A percentile compares a stretch with the other conserved stretches of the same genome.
phyloP scores from a whole-genome alignment of 2,113 vertebrate species.

The Spermophilus dauricus region DNA sequence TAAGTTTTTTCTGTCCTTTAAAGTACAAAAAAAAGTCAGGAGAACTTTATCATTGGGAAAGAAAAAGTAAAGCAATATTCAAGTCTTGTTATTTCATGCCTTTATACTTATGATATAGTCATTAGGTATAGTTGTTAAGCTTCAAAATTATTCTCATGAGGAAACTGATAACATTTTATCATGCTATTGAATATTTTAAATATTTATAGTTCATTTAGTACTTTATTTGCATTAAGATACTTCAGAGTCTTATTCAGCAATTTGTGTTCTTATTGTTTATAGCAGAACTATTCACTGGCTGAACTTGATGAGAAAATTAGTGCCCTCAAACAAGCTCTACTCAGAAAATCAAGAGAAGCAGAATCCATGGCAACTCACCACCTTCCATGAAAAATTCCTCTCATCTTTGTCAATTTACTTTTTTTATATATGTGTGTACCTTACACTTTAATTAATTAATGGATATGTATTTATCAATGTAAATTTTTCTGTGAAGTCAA shows the following conservation, averaged over 20 bases:
- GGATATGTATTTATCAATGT: conserved; percentile 26
- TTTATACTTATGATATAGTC: conserved; percentile 49
- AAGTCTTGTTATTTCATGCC: conserved; percentile 30
- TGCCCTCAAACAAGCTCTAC: conserved; percentile 93
- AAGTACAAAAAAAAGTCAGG: neutral
- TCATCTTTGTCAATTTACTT: conserved; percentile 58
- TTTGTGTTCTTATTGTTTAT: conserved; percentile 85
- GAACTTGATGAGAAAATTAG: conserved; percentile 99
- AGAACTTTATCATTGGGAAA: conserved; percentile 56
- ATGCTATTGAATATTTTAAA: conserved; percentile 61
- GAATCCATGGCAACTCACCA: conserved; percentile 88
- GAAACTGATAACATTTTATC: neutral
- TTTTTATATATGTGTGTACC: conserved; percentile 27
- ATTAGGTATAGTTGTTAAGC: neutral
- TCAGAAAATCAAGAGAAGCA: conserved; percentile 93
- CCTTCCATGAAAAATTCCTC: conserved; percentile 86
- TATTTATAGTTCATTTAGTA: conserved; percentile 68
- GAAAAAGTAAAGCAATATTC: conserved; percentile 16
- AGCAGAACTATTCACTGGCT: conserved; percentile 95
- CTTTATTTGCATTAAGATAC: conserved; percentile 63
- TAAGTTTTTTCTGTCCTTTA: neutral
- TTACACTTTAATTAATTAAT: conserved; percentile 48
- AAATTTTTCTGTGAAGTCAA: conserved; percentile 64
- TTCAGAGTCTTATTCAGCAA: conserved; percentile 75
- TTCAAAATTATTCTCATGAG: conserved; percentile 46